Percentiles rank a stretch among this genome's conserved stretches.
Conservation (phyloP, 2,797 vertebrate species). For the Furcifer pardalis region DNA sequence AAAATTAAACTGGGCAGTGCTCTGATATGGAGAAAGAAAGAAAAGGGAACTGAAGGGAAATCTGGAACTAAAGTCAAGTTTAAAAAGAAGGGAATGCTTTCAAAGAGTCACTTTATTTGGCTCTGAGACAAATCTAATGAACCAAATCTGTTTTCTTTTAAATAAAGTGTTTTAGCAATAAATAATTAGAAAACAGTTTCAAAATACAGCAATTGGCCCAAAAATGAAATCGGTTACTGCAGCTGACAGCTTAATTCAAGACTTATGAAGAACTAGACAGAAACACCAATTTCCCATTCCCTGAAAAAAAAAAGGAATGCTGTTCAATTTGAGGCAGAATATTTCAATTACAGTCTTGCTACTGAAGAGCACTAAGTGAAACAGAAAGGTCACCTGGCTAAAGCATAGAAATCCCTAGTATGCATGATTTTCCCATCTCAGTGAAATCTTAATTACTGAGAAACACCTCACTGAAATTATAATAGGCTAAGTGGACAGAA, state of each 20-base stretch:
- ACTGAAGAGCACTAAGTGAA: conserved; percentile 23
- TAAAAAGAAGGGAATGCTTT: conserved; percentile 9
- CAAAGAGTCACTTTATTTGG: not conserved
- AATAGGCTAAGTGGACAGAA: conserved; percentile 49
- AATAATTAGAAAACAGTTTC: conserved; percentile 15
- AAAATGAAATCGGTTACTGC: not conserved
- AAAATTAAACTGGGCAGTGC: no score
- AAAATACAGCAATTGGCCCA: not conserved
- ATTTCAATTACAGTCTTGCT: conserved; percentile 42
- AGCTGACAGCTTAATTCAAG: not conserved
- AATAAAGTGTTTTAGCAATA: conserved; percentile 22
- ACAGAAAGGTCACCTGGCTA: conserved; percentile 50
- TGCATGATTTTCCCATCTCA: conserved; percentile 31
- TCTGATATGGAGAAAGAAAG: no score
- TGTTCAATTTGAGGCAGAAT: conserved; percentile 23
- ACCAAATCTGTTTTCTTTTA: conserved; percentile 5
- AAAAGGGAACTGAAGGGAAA: no score
- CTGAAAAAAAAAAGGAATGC: not conserved
- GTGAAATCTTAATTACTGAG: conserved; percentile 57
- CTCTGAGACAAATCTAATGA: not conserved
- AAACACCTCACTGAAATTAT: conserved; percentile 48
- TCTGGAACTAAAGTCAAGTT: not conserved
- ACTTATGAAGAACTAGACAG: conserved; percentile 4
- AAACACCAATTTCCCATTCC: not conserved
- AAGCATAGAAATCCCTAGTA: conserved; percentile 41